Base-by-base conservation (phyloP, 2,888 invertebrate species). In the Hedya salicella region DNA sequence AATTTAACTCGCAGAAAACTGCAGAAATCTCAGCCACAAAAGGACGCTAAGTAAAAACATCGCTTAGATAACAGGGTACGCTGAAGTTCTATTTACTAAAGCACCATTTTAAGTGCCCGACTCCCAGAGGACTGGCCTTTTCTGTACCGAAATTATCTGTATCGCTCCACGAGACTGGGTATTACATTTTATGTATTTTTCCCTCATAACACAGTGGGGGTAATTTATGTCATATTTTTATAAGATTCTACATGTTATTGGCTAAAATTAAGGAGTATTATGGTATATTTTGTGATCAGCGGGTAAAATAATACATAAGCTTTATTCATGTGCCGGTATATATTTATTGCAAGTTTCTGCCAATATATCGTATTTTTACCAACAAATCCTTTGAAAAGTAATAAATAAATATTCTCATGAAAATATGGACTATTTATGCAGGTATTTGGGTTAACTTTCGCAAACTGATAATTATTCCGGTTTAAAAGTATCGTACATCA, bases 121-220 rank as follows among this genome's bases (percentile, higher is more conserved):
- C 30, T 68, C 68, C 68, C 66, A 30, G 16, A 54, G 66, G 68
- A 52, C 48, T 66, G 48, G 59, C 57, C 68, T 68, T 60, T 53
- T 56, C 62, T 62, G 62, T 52, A 66, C 62, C 66, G 49, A 61
- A 68, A 66, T 68, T 68, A 68, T 68, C 66, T 66, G 59, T 66
- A 68, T 59, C 66, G 62, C 56, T 67, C 56, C 57, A 61, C 36
- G 54, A 54, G 44, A 66, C 60, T 66, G 61, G 57, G 66, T 63
- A 60, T 68, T 68, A 61, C 59, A 68, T 66, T 69, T 70, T 60
- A 70, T 60, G 59, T 65, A 65, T 60, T 65, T 64, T 65, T 65
- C 52, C 52, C 56, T 57, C 63, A 62, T 57, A 64, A 64, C 64
- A 52, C 64, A 65, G 65, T 60, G 44, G 59, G 65, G 59, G 59